These are phyloP conservation scores for Nymphalis c-album DNA, from an alignment of 2,888 invertebrate genomes.

Conservation along the genomic window DNA sequence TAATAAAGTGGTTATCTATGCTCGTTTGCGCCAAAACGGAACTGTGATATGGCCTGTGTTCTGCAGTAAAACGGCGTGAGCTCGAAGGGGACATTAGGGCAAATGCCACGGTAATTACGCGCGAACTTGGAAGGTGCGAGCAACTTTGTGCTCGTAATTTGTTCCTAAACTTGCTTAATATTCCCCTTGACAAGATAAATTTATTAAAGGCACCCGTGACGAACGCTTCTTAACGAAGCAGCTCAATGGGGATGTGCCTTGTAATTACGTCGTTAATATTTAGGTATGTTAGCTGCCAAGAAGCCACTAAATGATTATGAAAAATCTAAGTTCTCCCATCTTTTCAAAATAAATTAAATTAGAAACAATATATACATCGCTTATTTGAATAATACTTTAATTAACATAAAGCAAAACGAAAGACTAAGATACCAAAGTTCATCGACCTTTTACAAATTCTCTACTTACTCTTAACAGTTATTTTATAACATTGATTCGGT, in stretches of 20 bases:
- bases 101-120: conserved; percentile 67
- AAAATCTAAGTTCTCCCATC: not conserved
- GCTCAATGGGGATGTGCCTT: conserved; percentile 36
- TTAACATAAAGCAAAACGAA: too few relatives aligned
- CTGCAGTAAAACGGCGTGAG: conserved; percentile 58
- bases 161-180: conserved; percentile 76
- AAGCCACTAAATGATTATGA: conserved; percentile 19
- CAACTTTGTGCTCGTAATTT: conserved; percentile 75
- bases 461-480: too few relatives aligned
- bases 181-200: conserved; percentile 76
- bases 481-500: too few relatives aligned
- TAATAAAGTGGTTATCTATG: conserved; percentile 71
- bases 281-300: conserved; percentile 37
- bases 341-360: too few relatives aligned
- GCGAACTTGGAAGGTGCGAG: conserved; percentile 65
- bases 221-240: conserved; percentile 43
- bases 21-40: conserved; percentile 69
- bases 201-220: conserved; percentile 70
- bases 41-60: conserved; percentile 59
- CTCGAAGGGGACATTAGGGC: conserved; percentile 55
- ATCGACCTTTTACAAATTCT: too few relatives aligned
- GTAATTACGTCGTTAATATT: conserved; percentile 55
- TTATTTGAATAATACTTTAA: too few relatives aligned
- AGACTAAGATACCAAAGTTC: too few relatives aligned
- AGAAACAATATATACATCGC: too few relatives aligned